Percentiles rank a stretch among this genome's conserved stretches.
phyloP scores from a whole-genome alignment of 2,797 vertebrate genomes.

The Peromyscus attwateri region DNA sequence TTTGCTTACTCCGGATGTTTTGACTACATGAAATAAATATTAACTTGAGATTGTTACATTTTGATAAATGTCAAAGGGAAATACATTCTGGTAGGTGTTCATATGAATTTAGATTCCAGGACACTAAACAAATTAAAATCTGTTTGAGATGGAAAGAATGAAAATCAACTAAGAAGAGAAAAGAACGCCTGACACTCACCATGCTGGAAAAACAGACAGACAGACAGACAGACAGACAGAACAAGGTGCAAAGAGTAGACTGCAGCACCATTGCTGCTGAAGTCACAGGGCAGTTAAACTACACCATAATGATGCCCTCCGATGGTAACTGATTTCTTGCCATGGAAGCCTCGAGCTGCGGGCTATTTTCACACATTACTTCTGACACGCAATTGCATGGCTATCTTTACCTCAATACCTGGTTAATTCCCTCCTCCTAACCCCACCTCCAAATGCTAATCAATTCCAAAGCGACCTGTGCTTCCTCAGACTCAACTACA shows the following conservation, averaged over 20 bases:
- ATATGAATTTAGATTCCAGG: not conserved
- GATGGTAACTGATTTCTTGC: conserved; percentile 11
- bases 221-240: not conserved
- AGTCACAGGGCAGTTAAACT: not conserved
- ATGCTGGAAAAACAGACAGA: conserved; percentile 6
- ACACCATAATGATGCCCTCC: not conserved
- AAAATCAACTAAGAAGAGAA: conserved; percentile 45
- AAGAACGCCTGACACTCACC: not conserved
- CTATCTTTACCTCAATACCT: not conserved
- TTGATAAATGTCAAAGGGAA: not conserved
- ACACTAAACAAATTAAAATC: conserved; percentile 48
- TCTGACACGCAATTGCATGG: not conserved
- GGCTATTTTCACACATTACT: conserved; percentile 29
- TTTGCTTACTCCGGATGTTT: conserved; percentile 12
- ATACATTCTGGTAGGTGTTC: not conserved
- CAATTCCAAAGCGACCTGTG: not conserved
- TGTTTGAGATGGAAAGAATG: conserved; percentile 43
- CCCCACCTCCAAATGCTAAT: not conserved
- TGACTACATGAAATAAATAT: conserved; percentile 18
- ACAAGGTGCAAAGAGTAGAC: not conserved
- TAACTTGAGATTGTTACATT: not conserved
- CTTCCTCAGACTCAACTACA: not conserved
- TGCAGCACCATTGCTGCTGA: conserved; percentile 32
- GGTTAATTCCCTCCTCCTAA: not conserved
- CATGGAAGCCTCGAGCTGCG: not conserved